Conservation (phyloP, 1,140 invertebrate genomes). For the Theocolax elegans region DNA sequence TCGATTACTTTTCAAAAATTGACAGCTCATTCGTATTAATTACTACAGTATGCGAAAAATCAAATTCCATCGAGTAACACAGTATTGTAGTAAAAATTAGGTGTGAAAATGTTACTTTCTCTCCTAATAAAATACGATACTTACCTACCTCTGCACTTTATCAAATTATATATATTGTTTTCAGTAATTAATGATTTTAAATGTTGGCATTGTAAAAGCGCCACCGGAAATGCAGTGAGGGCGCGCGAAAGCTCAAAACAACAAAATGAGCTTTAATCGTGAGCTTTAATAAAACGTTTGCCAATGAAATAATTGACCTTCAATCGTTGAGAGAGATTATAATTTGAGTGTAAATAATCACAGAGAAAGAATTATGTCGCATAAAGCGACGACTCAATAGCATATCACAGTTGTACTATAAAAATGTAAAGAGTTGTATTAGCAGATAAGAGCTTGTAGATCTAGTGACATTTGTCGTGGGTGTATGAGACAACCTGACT, state of each 20-base stretch:
- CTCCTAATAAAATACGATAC: background rate
- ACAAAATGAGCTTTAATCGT: background rate
- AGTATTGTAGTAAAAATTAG: too few relatives aligned
- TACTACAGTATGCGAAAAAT: too few relatives aligned
- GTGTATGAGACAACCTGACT: slow-evolving; percentile 55
- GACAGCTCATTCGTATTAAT: background rate
- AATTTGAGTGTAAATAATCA: too few relatives aligned
- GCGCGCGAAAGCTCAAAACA: slow-evolving; percentile 25
- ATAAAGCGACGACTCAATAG: too few relatives aligned
- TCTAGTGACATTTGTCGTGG: slow-evolving; percentile 55
- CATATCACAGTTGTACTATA: too few relatives aligned
- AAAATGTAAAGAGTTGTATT: too few relatives aligned
- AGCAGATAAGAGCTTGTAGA: too few relatives aligned
- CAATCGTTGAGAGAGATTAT: too few relatives aligned
- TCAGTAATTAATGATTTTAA: background rate
- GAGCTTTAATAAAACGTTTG: background rate
- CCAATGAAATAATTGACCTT: too few relatives aligned
- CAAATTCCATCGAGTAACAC: too few relatives aligned
- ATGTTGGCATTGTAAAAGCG: slow-evolving; percentile 20
- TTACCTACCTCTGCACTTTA: slow-evolving; percentile 26
- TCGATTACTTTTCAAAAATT: slow-evolving; percentile 13
- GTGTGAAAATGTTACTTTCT: background rate
- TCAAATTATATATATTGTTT: slow-evolving; percentile 23
- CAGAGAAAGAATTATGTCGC: too few relatives aligned
- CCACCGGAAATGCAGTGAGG: slow-evolving; percentile 39